Evolutionary conservation across 2,888 invertebrate genomes (phyloP).

Genomic region (Agriotes lineatus): DNA sequence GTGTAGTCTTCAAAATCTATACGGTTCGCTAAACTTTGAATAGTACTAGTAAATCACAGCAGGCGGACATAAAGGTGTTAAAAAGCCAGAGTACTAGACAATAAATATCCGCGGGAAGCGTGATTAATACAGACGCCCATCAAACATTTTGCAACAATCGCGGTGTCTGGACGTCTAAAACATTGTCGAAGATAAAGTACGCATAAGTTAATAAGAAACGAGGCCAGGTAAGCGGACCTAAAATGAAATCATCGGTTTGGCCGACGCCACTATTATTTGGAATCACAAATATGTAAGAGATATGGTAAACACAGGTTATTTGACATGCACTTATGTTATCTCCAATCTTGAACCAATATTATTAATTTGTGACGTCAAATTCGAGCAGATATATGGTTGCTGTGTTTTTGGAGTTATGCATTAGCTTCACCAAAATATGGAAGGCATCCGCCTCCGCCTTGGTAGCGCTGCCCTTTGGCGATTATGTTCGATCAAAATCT

Average conservation of each 20-base stretch:
- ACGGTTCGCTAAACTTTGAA: too few species aligned
- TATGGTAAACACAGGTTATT: conserved; percentile 24
- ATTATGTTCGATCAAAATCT: conserved; percentile 2
- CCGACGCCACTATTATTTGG: conserved; percentile 15
- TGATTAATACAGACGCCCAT: too few species aligned
- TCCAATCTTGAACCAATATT: conserved; percentile 25
- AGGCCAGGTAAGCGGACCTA: conserved; percentile 5
- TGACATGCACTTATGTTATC: conserved; percentile 27
- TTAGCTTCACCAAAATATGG: conserved; percentile 11
- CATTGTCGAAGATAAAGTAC: neutral
- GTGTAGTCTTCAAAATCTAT: too few species aligned
- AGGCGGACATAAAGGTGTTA: too few species aligned
- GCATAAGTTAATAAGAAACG: neutral
- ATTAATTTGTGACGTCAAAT: conserved; percentile 32
- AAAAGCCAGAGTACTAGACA: too few species aligned
- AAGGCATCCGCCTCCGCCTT: conserved; percentile 11
- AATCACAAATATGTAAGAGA: conserved; percentile 23
- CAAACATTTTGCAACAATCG: too few species aligned
- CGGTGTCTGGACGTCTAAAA: too few species aligned
- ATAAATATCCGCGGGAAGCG: too few species aligned
- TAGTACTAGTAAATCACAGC: too few species aligned
- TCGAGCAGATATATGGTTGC: conserved; percentile 22
- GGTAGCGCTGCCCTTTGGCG: conserved; percentile 6
- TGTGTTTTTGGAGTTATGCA: conserved; percentile 13
- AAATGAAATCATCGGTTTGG: conserved; percentile 13